A percentile compares a stretch with the other conserved stretches of the same genome.
phyloP scores from a whole-genome alignment of 2,888 invertebrate species.

The Xanthia togata region DNA sequence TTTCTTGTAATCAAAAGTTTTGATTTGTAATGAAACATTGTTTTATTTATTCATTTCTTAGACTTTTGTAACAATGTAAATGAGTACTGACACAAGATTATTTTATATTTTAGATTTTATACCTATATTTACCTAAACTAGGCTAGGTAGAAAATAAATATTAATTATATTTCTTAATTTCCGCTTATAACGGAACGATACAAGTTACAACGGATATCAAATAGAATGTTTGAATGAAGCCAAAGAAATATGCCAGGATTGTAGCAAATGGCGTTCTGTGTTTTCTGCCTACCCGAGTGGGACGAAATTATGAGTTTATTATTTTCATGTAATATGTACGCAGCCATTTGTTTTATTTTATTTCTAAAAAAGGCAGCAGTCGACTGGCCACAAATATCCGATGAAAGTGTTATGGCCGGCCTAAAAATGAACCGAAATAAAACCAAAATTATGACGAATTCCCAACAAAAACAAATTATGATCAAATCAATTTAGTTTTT shows the following conservation, averaged over 20 bases:
- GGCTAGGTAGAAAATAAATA: too few relatives aligned
- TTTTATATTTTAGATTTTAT: too few relatives aligned
- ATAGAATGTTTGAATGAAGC: background rate
- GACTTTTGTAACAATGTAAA: background rate
- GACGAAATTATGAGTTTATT: background rate
- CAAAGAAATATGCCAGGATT: background rate
- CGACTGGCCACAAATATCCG: too few relatives aligned
- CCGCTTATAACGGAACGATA: background rate
- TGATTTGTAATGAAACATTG: constrained; percentile 14
- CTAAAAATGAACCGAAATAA: too few relatives aligned
- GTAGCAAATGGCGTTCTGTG: too few relatives aligned
- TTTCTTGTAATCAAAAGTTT: constrained; percentile 34
- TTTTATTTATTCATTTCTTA: constrained; percentile 20
- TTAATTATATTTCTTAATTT: background rate
- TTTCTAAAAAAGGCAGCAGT: too few relatives aligned
- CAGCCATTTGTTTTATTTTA: too few relatives aligned
- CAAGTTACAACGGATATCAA: background rate
- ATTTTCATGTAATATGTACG: background rate
- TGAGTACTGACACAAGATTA: too few relatives aligned
- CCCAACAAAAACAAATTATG: too few relatives aligned
- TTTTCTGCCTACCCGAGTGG: background rate
- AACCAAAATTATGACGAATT: too few relatives aligned
- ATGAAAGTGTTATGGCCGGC: too few relatives aligned
- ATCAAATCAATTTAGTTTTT: too few relatives aligned
- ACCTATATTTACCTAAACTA: background rate